These are phyloP conservation scores for Pollachius pollachius DNA, from an alignment of 2,113 vertebrate genomes.

Conservation along the genomic window DNA sequence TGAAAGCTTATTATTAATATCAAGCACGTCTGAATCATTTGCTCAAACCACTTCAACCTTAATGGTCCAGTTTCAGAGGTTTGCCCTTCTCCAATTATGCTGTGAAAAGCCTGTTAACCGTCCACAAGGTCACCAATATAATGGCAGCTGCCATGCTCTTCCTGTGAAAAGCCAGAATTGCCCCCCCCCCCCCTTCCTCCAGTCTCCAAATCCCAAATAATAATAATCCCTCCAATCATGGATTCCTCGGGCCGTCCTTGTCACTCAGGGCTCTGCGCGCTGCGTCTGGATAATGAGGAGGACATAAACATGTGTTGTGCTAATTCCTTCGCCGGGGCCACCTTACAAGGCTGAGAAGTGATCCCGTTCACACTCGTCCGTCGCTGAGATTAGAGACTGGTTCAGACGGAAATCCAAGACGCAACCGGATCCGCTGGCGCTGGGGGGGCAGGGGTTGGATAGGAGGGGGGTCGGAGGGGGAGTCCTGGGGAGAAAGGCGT, in stretches of 20 bases:
- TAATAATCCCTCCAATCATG: constrained; percentile 13
- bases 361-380: constrained; percentile 47
- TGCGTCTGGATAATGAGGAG: constrained; percentile 39
- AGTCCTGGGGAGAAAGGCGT: constrained; percentile 59
- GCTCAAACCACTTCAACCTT: too few species aligned
- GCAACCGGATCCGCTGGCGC: constrained; percentile 46
- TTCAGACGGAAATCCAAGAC: constrained; percentile 70
- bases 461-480: constrained; percentile 58
- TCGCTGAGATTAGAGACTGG: constrained; percentile 55
- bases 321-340: constrained; percentile 42
- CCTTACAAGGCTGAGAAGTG: constrained; percentile 55
- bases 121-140: too few species aligned
- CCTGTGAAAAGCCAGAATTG: background rate
- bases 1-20: too few species aligned
- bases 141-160: background rate
- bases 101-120: too few species aligned
- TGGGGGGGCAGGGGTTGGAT: constrained; percentile 25
- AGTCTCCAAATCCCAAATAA: constrained; percentile 10
- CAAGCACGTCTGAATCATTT: too few species aligned
- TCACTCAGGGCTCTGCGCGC: constrained; percentile 31
- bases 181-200: background rate
- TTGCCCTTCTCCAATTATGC: too few species aligned
- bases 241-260: constrained; percentile 18
- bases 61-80: too few species aligned
- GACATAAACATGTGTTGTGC: constrained; percentile 59